Percentiles rank a stretch among this genome's conserved stretches.
phyloP scores from a whole-genome alignment of 2,797 vertebrate species.

The Eleutherodactylus coqui region DNA sequence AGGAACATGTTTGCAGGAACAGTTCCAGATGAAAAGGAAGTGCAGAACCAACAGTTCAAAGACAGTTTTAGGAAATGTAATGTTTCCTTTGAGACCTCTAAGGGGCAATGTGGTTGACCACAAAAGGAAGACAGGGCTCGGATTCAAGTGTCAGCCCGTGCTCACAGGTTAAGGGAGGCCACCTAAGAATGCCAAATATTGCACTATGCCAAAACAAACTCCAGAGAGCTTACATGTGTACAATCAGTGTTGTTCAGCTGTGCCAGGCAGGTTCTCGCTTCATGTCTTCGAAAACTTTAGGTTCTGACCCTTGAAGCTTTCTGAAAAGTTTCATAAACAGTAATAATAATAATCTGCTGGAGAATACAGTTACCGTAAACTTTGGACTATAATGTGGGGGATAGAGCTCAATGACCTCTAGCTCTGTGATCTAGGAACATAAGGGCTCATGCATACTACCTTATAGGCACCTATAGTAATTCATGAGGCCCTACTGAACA shows the following conservation, averaged over 20 bases:
- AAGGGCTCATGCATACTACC: too few relatives aligned
- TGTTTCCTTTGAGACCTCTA: constrained; percentile 62
- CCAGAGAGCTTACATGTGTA: constrained; percentile 31
- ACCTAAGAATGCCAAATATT: constrained; percentile 55
- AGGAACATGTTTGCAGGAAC: constrained; percentile 47
- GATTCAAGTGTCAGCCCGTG: constrained; percentile 61
- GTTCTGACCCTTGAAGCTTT: neutral
- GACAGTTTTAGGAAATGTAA: constrained; percentile 62
- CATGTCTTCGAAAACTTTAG: neutral
- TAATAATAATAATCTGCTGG: neutral
- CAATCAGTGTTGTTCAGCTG: constrained; percentile 1
- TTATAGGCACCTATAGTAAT: too few relatives aligned
- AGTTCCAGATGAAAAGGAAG: constrained; percentile 55
- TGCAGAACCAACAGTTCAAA: constrained; percentile 58
- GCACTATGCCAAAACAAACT: constrained; percentile 49
- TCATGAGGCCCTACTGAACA: too few relatives aligned
- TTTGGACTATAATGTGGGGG: neutral
- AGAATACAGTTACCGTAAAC: neutral
- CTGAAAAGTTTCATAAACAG: neutral
- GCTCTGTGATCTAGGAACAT: too few relatives aligned
- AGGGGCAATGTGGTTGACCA: constrained; percentile 63
- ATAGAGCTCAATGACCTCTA: too few relatives aligned
- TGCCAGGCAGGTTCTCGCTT: neutral
- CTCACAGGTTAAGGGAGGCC: constrained; percentile 60
- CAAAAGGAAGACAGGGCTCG: constrained; percentile 59